These are phyloP conservation scores for Pangasius djambal DNA, from an alignment of 2,797 vertebrate genomes.

Conservation along the genomic window DNA sequence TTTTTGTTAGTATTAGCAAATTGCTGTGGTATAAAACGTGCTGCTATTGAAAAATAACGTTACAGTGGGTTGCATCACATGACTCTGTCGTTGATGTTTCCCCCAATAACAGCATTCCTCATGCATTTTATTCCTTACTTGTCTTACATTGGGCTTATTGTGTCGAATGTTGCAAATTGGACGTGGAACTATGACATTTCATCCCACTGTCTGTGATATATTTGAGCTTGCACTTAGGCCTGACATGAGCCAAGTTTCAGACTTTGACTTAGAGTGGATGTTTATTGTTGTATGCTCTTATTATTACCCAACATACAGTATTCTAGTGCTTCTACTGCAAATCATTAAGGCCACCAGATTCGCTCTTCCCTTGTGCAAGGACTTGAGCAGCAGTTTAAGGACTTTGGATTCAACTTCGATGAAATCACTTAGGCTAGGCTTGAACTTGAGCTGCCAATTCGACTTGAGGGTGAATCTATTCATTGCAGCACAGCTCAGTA, in stretches of 20 bases:
- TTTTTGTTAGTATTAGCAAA: not conserved
- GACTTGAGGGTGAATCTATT: slow-evolving; percentile 1
- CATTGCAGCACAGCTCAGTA: not conserved
- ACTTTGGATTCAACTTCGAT: not conserved
- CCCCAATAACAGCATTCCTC: not conserved
- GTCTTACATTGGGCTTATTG: not conserved
- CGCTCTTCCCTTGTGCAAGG: not conserved
- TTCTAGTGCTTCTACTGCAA: not conserved
- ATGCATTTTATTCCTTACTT: not conserved
- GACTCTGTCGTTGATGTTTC: no score
- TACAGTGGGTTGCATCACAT: not conserved
- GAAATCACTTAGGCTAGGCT: slow-evolving; percentile 3
- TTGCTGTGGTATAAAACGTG: not conserved
- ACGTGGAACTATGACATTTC: not conserved
- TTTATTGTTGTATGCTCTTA: not conserved
- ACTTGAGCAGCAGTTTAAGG: not conserved
- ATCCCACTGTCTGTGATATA: not conserved
- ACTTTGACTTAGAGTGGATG: not conserved
- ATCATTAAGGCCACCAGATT: not conserved
- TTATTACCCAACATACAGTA: not conserved
- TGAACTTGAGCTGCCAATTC: not conserved
- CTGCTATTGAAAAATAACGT: not conserved
- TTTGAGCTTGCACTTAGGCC: not conserved
- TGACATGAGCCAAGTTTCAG: not conserved
- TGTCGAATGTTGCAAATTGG: not conserved